A percentile compares a stretch with the other conserved stretches of the same genome.
Conservation (phyloP, 92 coral and sea anemone genomes). For the Chrysogorgia sp. region DNA sequence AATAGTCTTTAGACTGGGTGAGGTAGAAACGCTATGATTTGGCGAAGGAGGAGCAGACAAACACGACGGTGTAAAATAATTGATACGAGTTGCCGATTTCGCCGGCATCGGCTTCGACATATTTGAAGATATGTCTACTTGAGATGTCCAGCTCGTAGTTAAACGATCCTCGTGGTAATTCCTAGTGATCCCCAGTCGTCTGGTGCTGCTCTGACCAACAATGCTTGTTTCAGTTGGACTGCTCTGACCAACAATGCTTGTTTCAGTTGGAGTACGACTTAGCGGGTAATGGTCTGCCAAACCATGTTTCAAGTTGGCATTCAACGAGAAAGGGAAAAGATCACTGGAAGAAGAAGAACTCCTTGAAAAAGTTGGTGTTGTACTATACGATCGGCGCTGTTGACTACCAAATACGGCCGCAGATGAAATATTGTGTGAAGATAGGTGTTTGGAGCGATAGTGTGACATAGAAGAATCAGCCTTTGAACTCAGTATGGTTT, state of each 20-base stretch:
- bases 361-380: background rate
- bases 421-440: conserved; percentile 11
- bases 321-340: background rate
- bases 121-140: background rate
- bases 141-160: background rate
- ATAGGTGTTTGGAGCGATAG: conserved; percentile 2
- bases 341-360: background rate
- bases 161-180: background rate
- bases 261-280: background rate
- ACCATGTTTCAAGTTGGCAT: background rate
- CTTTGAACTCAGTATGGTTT: background rate
- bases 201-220: background rate
- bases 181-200: background rate
- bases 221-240: background rate
- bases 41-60: background rate
- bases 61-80: background rate
- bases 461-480: background rate
- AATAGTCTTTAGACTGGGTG: background rate
- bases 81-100: background rate
- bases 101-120: background rate
- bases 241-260: background rate
- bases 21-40: background rate
- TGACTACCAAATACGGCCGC: conserved; percentile 1
- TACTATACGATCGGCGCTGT: background rate
- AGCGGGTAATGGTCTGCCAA: background rate